Conservation (phyloP, 2,113 vertebrate genomes). For the Takifugu bimaculatus region DNA sequence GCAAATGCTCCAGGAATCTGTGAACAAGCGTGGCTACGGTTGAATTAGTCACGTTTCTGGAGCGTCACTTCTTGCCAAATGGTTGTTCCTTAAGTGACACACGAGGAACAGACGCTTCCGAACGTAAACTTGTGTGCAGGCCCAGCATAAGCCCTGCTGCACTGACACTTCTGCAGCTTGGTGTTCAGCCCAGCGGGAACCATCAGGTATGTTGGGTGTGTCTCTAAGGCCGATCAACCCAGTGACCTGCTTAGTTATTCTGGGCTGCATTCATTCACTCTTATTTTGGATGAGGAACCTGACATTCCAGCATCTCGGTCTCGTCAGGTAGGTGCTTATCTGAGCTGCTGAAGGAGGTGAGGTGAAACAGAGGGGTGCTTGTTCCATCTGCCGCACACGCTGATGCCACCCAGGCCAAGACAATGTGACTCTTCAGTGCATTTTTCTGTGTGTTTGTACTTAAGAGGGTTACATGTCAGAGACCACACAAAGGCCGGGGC, state of each 20-base stretch:
- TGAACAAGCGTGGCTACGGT: too few relatives aligned
- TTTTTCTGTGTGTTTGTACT: constrained; percentile 45
- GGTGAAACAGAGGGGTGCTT: constrained; percentile 29
- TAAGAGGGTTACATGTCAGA: constrained; percentile 23
- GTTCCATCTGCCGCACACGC: constrained; percentile 21
- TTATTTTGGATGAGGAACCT: not conserved
- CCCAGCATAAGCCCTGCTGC: too few relatives aligned
- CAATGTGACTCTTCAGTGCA: constrained; percentile 36
- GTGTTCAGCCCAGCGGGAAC: not conserved
- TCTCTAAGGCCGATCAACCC: not conserved
- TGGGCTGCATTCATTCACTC: constrained; percentile 12
- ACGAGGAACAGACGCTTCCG: too few relatives aligned
- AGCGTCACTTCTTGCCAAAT: too few relatives aligned
- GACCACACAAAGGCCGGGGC: constrained; percentile 51
- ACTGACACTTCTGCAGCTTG: not conserved
- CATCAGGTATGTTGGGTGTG: constrained; percentile 14
- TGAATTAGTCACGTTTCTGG: too few relatives aligned
- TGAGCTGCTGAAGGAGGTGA: constrained; percentile 12
- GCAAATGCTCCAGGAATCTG: not conserved
- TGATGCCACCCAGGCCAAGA: constrained; percentile 16
- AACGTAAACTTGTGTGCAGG: too few relatives aligned
- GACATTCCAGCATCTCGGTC: not conserved
- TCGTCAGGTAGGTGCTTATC: constrained; percentile 38
- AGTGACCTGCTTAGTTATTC: constrained; percentile 25
- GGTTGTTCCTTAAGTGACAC: too few relatives aligned